phyloP scores from a whole-genome alignment of 2,888 invertebrate species.

The Platycheirus albimanus region DNA sequence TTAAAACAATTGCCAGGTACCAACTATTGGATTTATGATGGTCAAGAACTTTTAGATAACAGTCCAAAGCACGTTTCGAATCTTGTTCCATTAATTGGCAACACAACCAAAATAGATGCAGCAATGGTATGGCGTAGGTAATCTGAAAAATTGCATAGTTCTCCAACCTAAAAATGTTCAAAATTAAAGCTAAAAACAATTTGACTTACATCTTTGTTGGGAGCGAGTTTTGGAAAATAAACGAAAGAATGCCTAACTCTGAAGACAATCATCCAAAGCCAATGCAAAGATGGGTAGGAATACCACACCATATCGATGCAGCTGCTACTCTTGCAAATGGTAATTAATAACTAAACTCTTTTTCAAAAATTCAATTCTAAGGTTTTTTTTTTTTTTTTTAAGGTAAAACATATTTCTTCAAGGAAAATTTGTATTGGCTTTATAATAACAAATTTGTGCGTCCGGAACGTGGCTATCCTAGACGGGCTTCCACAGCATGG shows the following conservation, averaged over 20 bases:
- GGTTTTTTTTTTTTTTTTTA: not conserved
- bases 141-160: not conserved
- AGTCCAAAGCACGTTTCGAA: constrained; percentile 86
- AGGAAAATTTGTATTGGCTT: constrained; percentile 88
- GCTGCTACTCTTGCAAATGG: constrained; percentile 89
- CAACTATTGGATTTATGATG: constrained; percentile 87
- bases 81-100: constrained; percentile 85
- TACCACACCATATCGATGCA: constrained; percentile 88
- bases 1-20: constrained; percentile 82
- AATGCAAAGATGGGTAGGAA: constrained; percentile 87
- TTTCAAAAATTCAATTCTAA: not conserved
- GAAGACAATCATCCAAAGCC: constrained; percentile 88
- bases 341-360: constrained; percentile 78
- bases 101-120: constrained; percentile 85
- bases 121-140: constrained; percentile 86
- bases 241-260: constrained; percentile 84
- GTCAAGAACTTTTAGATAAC: constrained; percentile 83
- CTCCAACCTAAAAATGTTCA: constrained; percentile 61
- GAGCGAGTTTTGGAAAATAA: constrained; percentile 87
- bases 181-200: constrained; percentile 82
- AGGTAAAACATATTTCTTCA: constrained; percentile 91
- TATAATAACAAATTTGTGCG: constrained; percentile 87
- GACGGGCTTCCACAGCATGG: constrained; percentile 87
- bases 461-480: constrained; percentile 86
- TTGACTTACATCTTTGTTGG: constrained; percentile 87